Evolutionary conservation across 2,113 vertebrate species (phyloP).

Genomic region (Micronycteris hirsuta): DNA sequence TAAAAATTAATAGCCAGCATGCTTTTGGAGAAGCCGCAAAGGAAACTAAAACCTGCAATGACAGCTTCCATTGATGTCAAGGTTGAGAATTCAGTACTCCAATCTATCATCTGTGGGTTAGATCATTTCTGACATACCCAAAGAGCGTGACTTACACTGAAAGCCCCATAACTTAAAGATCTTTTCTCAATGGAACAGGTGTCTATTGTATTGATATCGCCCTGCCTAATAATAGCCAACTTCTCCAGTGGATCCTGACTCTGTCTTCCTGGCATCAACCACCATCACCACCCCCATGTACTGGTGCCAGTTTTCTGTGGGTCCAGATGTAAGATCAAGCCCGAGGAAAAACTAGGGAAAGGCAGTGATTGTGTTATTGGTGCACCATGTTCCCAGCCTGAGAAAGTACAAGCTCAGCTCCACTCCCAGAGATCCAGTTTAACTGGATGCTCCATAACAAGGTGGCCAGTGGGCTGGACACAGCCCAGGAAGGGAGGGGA

Average conservation of each 20-base stretch:
- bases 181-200: neutral
- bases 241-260: neutral
- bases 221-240: neutral
- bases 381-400: neutral
- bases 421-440: slow-evolving; percentile 26
- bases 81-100: neutral
- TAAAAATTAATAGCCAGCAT: neutral
- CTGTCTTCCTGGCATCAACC: neutral
- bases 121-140: neutral
- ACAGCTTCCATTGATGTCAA: neutral
- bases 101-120: neutral
- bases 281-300: neutral
- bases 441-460: slow-evolving; percentile 47
- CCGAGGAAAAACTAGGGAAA: neutral
- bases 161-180: neutral
- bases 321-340: neutral
- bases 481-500: slow-evolving; percentile 15
- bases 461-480: neutral
- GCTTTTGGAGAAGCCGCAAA: neutral
- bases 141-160: neutral
- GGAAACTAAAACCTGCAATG: neutral
- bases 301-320: neutral
- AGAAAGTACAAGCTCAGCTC: neutral
- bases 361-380: neutral
- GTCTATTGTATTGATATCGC: neutral